Base-by-base conservation (phyloP, 2,797 vertebrate species). In the Melanotaenia trifasciata region DNA sequence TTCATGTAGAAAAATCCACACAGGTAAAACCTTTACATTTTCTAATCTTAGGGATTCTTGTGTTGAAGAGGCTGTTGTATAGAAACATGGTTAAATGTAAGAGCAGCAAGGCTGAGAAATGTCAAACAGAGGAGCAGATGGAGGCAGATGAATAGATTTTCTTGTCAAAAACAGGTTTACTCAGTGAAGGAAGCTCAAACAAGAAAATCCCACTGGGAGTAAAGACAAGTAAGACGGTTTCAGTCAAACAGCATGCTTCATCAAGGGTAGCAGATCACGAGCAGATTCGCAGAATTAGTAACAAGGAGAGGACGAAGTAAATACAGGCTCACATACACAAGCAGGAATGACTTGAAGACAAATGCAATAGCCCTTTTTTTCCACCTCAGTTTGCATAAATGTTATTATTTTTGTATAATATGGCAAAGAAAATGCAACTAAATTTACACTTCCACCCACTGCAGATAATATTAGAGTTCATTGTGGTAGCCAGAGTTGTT, bases 151-250 rank as follows among this genome's bases (percentile, higher is more conserved):
- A 33, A 62, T 51, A 13, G 20, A 43, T 53, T 61, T 58, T 64
- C 18, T 47, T 53, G 14, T 53, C 14, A 67, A 65, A 68, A 65
- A 59, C 11, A 54, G 14, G 35, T 54, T 54, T 47, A 58, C 16
- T 64, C 40, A 30, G 28, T 38, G 10, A 58, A 54, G 64, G 45
- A 33, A 47, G 45, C 28, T 14, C 6, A 16, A 60, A 28, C 7
- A 32, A 24, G n/a, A n/a, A 57, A 67, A 57, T 47, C n/a, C 16
- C 59, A 35, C 18, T 3, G 67, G 33, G 30, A 36, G 43, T 13
- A 73, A 38, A 64, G n/a, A 51, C 24, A 14, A 54, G 3, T 18
- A 3, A 30, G 67, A 24, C 45, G 67, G 7, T 43, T 3, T 43
- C 12, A 74, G 47, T 58, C 18, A 69, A n/a, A 33, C 50, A 60